These are phyloP conservation scores for Doris montereyensis DNA, from an alignment of 2,888 invertebrate genomes.

Conservation along the genomic window DNA sequence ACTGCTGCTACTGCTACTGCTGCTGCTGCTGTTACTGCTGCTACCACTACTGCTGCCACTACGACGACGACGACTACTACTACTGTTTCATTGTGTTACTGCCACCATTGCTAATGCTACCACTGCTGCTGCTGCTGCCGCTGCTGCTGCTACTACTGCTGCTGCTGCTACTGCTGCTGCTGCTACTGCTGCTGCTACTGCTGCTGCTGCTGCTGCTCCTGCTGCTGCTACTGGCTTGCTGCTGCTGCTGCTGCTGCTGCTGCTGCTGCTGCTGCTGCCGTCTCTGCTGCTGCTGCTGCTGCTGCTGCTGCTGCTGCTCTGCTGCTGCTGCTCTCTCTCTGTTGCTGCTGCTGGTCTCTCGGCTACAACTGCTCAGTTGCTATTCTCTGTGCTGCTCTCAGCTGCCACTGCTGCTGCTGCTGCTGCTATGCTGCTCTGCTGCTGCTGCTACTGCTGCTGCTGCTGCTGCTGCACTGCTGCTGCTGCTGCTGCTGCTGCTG, in stretches of 20 bases:
- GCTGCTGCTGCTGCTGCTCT: no score
- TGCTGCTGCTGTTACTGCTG: background rate
- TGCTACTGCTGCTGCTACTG: background rate
- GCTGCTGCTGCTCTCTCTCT: background rate
- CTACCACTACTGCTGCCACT: background rate
- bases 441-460: background rate
- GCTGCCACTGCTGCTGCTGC: background rate
- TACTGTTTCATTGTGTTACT: background rate
- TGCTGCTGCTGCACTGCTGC: no score
- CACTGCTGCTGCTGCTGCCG: background rate
- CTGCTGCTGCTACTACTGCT: background rate
- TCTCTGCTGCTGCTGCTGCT: no score
- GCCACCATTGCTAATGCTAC: background rate
- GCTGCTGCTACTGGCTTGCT: no score
- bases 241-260: background rate
- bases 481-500: no score
- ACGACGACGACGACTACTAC: no score
- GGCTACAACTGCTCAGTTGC: background rate
- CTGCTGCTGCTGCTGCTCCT: background rate
- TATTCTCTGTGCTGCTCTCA: background rate
- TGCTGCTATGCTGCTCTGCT: no score
- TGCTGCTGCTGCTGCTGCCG: background rate
- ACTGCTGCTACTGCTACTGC: background rate
- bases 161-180: background rate
- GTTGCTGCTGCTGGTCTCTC: background rate